Percentiles rank a stretch among this genome's conserved stretches.
Evolutionary conservation across 2,888 invertebrate species (phyloP).

Genomic region (Tuta absoluta): DNA sequence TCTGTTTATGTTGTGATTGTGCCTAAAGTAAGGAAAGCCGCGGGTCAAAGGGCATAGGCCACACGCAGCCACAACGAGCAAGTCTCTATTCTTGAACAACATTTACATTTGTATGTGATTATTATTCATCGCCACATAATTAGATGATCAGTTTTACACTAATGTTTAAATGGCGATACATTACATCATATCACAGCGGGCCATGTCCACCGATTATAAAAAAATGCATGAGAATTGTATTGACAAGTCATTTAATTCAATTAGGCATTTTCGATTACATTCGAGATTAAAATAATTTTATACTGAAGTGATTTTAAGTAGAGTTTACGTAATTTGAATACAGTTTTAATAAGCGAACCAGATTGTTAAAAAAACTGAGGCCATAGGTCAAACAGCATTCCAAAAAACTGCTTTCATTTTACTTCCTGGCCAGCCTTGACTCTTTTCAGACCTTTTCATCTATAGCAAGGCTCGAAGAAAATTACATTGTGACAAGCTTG

Average conservation of each 20-base stretch:
- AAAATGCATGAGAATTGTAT: neutral
- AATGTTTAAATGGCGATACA: neutral
- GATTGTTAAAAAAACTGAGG: conserved; percentile 14
- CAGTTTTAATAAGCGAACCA: conserved; percentile 7
- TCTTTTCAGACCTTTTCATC: conserved; percentile 26
- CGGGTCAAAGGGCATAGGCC: neutral
- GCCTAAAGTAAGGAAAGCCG: conserved; percentile 10
- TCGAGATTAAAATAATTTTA: neutral
- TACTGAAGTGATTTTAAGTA: conserved; percentile 6
- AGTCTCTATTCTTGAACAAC: neutral
- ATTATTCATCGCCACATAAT: neutral
- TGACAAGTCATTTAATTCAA: conserved; percentile 8
- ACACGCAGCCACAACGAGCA: conserved; percentile 1
- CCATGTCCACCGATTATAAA: neutral
- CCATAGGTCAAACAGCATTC: conserved; percentile 25
- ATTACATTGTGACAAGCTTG: conserved; percentile 14
- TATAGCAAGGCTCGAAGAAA: conserved; percentile 20
- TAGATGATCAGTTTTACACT: neutral
- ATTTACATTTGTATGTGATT: conserved; percentile 2
- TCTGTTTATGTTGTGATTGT: conserved; percentile 12
- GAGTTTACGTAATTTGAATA: neutral
- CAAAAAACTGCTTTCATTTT: conserved; percentile 26
- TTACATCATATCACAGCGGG: neutral
- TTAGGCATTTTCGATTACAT: neutral
- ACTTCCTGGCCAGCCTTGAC: conserved; percentile 23